Percentiles rank a stretch among this genome's conserved stretches.
Evolutionary conservation across 2,797 vertebrate species (phyloP).

Genomic region (Enteromius afrohamiltoni): DNA sequence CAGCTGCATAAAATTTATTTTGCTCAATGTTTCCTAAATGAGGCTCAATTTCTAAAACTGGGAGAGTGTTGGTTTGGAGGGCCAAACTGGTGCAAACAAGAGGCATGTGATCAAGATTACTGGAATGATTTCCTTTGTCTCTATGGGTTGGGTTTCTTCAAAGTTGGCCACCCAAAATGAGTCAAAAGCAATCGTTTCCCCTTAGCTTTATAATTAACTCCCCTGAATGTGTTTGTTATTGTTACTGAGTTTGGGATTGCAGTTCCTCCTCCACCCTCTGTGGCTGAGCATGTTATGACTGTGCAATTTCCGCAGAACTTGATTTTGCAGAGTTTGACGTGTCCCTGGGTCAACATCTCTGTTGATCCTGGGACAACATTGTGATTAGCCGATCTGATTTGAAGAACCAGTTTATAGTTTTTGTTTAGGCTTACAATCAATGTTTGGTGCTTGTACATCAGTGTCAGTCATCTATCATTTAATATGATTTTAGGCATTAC

Average conservation of each 20-base stretch:
- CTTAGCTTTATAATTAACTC: background rate
- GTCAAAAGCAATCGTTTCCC: conserved; percentile 11
- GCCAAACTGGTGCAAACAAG: background rate
- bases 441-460: too few species aligned
- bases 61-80: background rate
- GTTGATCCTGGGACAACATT: too few species aligned
- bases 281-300: conserved; percentile 42
- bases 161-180: background rate
- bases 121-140: conserved; percentile 1
- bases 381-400: too few species aligned
- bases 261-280: conserved; percentile 59
- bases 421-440: too few species aligned
- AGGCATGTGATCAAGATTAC: background rate
- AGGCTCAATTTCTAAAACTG: background rate
- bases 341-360: too few species aligned
- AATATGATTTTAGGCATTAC: too few species aligned
- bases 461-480: too few species aligned
- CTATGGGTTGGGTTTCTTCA: background rate
- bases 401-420: too few species aligned
- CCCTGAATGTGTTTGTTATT: conserved; percentile 4
- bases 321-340: too few species aligned
- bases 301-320: background rate
- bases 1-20: background rate
- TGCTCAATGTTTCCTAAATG: background rate
- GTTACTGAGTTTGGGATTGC: conserved; percentile 8